Percentiles rank a stretch among this genome's conserved stretches.
Conservation (phyloP, 2,888 invertebrate genomes). For the Diarsia mendica region DNA sequence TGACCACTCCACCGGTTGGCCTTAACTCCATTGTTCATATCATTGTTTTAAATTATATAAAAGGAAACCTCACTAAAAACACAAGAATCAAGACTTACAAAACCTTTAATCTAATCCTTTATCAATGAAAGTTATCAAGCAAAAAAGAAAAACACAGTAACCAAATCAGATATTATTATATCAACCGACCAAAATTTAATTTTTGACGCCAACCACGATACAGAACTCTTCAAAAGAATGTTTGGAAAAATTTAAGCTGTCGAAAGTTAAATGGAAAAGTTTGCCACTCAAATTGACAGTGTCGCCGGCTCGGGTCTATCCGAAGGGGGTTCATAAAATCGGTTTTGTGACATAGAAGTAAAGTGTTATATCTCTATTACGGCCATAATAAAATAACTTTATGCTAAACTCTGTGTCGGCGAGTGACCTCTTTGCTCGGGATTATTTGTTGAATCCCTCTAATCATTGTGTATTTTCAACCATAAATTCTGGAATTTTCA, state of each 20-base stretch:
- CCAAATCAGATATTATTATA: slow-evolving; percentile 63
- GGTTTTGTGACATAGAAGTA: slow-evolving; percentile 74
- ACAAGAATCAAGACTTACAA: slow-evolving; percentile 3
- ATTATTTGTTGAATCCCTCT: slow-evolving; percentile 52
- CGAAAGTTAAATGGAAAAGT: slow-evolving; percentile 89
- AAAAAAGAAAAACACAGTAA: slow-evolving; percentile 35
- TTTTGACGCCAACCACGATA: slow-evolving; percentile 76
- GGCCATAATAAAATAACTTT: slow-evolving; percentile 70
- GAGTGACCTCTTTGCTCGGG: slow-evolving; percentile 43
- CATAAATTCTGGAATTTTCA: slow-evolving; percentile 35
- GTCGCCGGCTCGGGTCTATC: slow-evolving; percentile 72
- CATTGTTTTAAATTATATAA: neutral
- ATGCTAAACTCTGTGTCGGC: slow-evolving; percentile 57
- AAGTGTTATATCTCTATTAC: slow-evolving; percentile 75
- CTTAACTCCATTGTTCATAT: no score
- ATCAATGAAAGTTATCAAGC: slow-evolving; percentile 20
- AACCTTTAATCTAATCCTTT: slow-evolving; percentile 26
- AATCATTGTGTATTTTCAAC: slow-evolving; percentile 45
- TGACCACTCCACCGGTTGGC: no score
- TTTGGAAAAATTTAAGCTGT: slow-evolving; percentile 79
- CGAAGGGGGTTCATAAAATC: slow-evolving; percentile 81
- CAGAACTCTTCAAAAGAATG: slow-evolving; percentile 81
- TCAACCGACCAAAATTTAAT: slow-evolving; percentile 75
- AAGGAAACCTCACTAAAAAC: neutral
- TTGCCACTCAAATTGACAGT: slow-evolving; percentile 86